Base-by-base conservation (phyloP, 2,888 invertebrate species). In the Troilus luridus region DNA sequence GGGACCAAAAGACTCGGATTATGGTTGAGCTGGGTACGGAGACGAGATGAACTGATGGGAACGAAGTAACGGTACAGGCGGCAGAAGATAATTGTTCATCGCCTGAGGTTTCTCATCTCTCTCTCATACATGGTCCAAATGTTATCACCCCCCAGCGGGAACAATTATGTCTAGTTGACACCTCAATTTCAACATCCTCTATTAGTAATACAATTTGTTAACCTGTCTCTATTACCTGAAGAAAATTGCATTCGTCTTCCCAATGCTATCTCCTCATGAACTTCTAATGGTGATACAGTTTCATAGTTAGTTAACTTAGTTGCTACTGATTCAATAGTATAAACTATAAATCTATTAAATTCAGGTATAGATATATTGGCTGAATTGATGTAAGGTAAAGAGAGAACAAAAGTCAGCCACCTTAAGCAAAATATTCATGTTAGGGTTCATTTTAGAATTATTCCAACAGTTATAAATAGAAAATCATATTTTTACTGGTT, bases 201-300 rank as follows among this genome's bases (percentile, higher is more conserved):
- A 11, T 77, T 41, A 41, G 72, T 77, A 77, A 77, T 77, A 41
- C 72, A 77, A 41, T 77, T 77, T 77, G 41, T 77, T 77, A 77
- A 77, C 67, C 27, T 67, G 67, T 67, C 24, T 24, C 67, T 27
- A 14, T 11, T 24, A 24, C 72, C 72, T 72, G 72, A 72, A 72
- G 72, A 72, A 72, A n/a, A 72, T 72, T 72, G 64, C 14, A 27
- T 12, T 72, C 72, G 12, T 14, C 72, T 72, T 72, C 12, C n/a
- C 72, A 6, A n/a, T 72, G 27, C 14, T 27, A 27, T 72, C 27
- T 24, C 9, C 72, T n/a, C 1, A 24, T 64, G 3, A 10, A 64
- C 11, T n/a, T n/a, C 64, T 64, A 64, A n/a, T 21, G 6, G 8
- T 64, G 21, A 14, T n/a, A 21, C 64, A 64, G 7, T 64, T 64